Evolutionary conservation across 2,113 vertebrate species (phyloP).

Genomic region (Ellobius talpinus): DNA sequence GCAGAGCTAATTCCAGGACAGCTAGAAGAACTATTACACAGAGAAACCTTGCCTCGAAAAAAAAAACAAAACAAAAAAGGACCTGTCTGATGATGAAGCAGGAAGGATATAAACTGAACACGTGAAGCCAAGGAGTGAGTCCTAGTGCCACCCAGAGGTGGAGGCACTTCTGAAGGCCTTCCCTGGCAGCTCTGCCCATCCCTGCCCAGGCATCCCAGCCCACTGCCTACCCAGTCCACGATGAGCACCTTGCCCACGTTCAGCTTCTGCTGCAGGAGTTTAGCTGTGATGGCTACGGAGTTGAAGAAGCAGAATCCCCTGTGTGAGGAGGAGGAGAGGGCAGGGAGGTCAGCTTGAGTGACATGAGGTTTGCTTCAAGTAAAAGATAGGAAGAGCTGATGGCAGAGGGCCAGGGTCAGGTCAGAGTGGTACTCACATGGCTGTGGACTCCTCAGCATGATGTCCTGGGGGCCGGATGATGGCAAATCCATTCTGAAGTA

Average conservation of each 20-base stretch:
- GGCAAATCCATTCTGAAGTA: slow-evolving; percentile 91
- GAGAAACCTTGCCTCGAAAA: too few species aligned
- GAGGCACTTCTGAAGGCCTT: not conserved
- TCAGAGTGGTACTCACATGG: slow-evolving; percentile 89
- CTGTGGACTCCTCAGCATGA: slow-evolving; percentile 93
- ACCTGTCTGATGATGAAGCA: not conserved
- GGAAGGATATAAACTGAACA: not conserved
- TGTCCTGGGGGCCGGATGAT: slow-evolving; percentile 94
- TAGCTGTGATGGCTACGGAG: slow-evolving; percentile 97
- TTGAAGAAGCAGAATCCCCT: slow-evolving; percentile 99
- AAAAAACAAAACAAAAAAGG: too few species aligned
- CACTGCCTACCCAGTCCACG: slow-evolving; percentile 96
- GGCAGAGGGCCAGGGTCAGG: not conserved
- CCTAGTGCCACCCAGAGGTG: not conserved
- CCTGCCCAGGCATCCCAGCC: not conserved
- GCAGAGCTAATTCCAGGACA: too few species aligned
- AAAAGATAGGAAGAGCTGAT: not conserved
- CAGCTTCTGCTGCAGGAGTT: slow-evolving; percentile 96
- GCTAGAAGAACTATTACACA: too few species aligned
- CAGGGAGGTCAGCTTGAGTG: not conserved
- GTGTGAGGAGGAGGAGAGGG: not conserved
- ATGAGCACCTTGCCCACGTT: slow-evolving; percentile 98
- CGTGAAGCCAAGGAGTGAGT: not conserved
- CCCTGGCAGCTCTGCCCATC: not conserved
- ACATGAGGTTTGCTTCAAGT: not conserved